phyloP scores from a whole-genome alignment of 2,113 vertebrate genomes.

The Eolophus roseicapilla region DNA sequence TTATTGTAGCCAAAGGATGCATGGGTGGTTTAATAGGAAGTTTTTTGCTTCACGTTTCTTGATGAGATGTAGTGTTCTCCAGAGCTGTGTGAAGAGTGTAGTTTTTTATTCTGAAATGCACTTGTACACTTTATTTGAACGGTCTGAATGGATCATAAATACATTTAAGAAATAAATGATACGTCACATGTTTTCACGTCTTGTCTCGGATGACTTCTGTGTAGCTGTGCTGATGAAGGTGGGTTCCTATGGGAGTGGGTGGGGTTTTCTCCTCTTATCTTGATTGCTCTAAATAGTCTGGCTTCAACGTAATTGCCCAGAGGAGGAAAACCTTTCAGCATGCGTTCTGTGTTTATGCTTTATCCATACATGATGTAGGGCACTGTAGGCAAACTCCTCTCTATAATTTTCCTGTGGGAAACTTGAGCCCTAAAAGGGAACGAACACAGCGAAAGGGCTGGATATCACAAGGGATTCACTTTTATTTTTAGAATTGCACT shows the following conservation, averaged over 20 bases:
- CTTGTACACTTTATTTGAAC: constrained; percentile 66
- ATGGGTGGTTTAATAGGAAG: constrained; percentile 56
- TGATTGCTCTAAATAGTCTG: neutral
- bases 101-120: constrained; percentile 71
- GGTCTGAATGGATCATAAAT: constrained; percentile 64
- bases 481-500: constrained; percentile 80
- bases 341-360: neutral
- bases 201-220: neutral
- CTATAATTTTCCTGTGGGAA: constrained; percentile 88
- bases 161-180: constrained; percentile 59
- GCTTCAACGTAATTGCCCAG: neutral
- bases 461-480: constrained; percentile 78
- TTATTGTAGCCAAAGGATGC: constrained; percentile 67
- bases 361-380: constrained; percentile 57
- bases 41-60: constrained; percentile 61
- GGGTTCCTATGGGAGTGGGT: neutral
- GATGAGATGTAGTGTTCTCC: constrained; percentile 64
- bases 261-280: neutral
- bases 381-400: constrained; percentile 70
- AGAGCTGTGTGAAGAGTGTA: constrained; percentile 65
- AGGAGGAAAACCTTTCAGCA: constrained; percentile 25
- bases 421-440: constrained; percentile 82
- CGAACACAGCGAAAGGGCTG: constrained; percentile 70
- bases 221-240: neutral
- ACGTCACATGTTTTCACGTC: constrained; percentile 41